phyloP scores from a whole-genome alignment of 2,888 invertebrate species.

The Pammene fasciana region DNA sequence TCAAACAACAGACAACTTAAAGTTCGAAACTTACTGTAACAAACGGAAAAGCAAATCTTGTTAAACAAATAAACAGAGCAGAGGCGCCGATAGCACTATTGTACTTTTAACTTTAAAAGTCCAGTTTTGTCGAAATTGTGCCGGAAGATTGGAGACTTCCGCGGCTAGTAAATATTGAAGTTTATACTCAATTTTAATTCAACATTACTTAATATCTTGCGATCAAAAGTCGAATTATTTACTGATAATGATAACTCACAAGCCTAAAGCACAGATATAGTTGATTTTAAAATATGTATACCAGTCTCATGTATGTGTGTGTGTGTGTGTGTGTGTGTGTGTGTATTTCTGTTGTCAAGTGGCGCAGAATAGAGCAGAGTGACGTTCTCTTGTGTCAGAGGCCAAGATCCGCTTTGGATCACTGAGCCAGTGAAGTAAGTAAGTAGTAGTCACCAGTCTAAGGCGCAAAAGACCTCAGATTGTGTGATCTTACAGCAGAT shows the following conservation, averaged over 20 bases:
- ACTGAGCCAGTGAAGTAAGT: too few relatives aligned
- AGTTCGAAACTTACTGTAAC: slow-evolving; percentile 35
- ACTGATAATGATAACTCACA: neutral
- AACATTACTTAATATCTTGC: neutral
- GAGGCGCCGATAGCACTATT: slow-evolving; percentile 33
- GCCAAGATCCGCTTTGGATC: too few relatives aligned
- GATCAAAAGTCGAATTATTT: neutral
- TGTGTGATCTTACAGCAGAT: too few relatives aligned
- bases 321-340: too few relatives aligned
- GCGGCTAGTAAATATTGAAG: slow-evolving; percentile 14
- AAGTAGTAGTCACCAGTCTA: too few relatives aligned
- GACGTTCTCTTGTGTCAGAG: too few relatives aligned
- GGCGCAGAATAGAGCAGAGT: too few relatives aligned
- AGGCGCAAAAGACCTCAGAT: too few relatives aligned
- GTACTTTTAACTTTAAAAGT: slow-evolving; percentile 37
- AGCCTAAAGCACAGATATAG: neutral
- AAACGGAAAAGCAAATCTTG: slow-evolving; percentile 40
- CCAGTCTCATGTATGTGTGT: too few relatives aligned
- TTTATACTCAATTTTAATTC: slow-evolving; percentile 14
- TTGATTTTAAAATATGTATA: too few relatives aligned
- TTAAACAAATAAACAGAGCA: slow-evolving; percentile 40
- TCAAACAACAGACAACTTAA: slow-evolving; percentile 39
- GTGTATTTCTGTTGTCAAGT: too few relatives aligned
- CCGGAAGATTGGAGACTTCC: slow-evolving; percentile 18
- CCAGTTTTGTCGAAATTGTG: slow-evolving; percentile 25